Conservation (phyloP, 2,113 vertebrate genomes). For the Sceloporus undulatus region DNA sequence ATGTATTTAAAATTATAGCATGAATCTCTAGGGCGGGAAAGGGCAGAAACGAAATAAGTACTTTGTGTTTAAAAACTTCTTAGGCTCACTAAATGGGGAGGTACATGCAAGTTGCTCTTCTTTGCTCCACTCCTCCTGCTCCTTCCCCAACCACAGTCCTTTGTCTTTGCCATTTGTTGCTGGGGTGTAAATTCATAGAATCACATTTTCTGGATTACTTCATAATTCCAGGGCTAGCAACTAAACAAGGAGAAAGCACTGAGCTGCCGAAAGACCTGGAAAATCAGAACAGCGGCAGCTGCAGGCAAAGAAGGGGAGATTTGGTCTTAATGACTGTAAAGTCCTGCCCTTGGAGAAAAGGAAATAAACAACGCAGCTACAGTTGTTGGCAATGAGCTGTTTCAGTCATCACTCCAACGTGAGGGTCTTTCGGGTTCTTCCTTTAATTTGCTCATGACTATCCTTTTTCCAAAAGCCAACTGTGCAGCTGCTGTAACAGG, state of each 20-base stretch:
- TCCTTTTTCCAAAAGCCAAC: conserved; percentile 9
- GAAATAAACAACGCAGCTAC: conserved; percentile 30
- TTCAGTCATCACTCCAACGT: not conserved
- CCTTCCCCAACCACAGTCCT: not conserved
- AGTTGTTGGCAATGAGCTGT: not conserved
- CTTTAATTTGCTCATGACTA: not conserved
- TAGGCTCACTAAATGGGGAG: too few species aligned
- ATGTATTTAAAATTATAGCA: too few species aligned
- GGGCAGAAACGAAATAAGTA: too few species aligned
- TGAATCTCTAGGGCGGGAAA: too few species aligned
- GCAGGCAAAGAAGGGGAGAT: conserved; percentile 18
- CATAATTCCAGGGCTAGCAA: conserved; percentile 17
- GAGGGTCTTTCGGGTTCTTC: not conserved
- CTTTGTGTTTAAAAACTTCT: too few species aligned
- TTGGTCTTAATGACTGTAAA: conserved; percentile 20
- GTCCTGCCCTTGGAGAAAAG: conserved; percentile 32
- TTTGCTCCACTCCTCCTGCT: too few species aligned
- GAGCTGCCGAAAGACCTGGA: not conserved
- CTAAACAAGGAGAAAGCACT: conserved; percentile 17
- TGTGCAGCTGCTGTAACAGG: not conserved
- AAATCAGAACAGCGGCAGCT: not conserved
- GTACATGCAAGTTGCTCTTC: too few species aligned
- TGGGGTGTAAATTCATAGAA: conserved; percentile 17
- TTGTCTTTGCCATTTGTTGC: conserved; percentile 16
- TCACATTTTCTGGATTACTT: conserved; percentile 31